Evolutionary conservation across 2,113 vertebrate species (phyloP), one percentile per base, ranked within the genome.

Genomic region (Anolis carolinensis): DNA sequence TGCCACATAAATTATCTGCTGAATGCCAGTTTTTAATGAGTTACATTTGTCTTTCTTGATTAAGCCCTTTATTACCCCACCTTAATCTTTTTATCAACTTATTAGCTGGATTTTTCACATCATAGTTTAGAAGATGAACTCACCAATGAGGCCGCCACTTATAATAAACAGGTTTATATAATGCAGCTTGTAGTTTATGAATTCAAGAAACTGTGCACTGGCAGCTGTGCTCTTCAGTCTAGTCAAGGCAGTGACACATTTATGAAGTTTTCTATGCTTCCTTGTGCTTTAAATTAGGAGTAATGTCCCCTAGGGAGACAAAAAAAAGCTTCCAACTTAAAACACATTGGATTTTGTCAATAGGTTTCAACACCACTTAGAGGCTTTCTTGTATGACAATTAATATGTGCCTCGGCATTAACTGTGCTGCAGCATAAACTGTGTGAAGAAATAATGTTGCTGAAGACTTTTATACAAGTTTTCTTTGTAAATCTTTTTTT

Each of bases 41-140:
- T 96, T 94, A 94, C 95, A 96, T 96, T 95, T 96, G 95, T 97
- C 93, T 96, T 96, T 95, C 94, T 95, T 96, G 95, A 96, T 96
- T 96, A 96, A 96, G 93, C 94, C 95, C 93, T 93, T 92, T 95
- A 93, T 96, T 96, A 95, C 93, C 65, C 93, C 93, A 92, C 91
- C 95, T 96, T 95, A 95, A 95, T 95, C 94, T 93, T 95, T 95
- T 95, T 92, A 94, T 6, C 62, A 95, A 90, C 91, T 93, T 93
- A 95, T 96, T 95, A 95, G 94, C 91, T 89, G 92, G 93, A 93
- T 95, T 96, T 96, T 96, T 96, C 94, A 94, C 95, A 95, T 95
- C 93, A 89, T 87, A 85, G 89, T 94, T 95, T 94, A 88, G 92
- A 96, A 95, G 90, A 96, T 91, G 95, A 96, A 96, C 96, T 96